Percentiles rank a stretch among this genome's conserved stretches.
Conservation (phyloP, 2,888 invertebrate species). For the Arenicola marina region DNA sequence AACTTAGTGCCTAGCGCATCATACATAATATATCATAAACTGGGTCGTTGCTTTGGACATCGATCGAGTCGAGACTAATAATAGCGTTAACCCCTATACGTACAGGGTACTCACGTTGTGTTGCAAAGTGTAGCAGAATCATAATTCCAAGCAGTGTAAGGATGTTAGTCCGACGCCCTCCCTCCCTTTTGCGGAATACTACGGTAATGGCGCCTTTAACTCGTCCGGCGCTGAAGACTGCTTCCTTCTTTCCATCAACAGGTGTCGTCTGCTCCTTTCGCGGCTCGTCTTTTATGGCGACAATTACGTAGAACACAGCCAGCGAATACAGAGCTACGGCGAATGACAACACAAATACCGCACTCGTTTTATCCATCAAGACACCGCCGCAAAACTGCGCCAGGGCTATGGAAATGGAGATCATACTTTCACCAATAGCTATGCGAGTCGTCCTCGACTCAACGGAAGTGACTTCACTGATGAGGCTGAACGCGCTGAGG, state of each 20-base stretch:
- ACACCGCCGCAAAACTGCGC: conserved; percentile 83
- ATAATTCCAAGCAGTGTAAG: not conserved
- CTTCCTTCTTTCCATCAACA: no score
- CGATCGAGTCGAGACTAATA: no score
- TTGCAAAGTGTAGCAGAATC: no score
- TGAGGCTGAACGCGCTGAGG: conserved; percentile 71
- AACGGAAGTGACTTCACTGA: conserved; percentile 76
- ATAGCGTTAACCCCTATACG: no score
- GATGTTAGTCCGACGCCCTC: conserved; percentile 19
- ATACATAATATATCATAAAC: no score
- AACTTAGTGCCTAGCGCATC: no score
- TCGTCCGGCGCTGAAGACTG: conserved; percentile 14
- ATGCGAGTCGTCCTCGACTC: conserved; percentile 77
- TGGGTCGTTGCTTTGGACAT: no score
- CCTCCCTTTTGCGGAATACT: conserved; percentile 36
- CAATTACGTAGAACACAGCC: conserved; percentile 56
- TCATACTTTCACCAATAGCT: conserved; percentile 80
- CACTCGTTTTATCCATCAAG: conserved; percentile 65
- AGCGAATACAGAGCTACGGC: conserved; percentile 48
- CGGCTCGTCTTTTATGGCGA: conserved; percentile 38
- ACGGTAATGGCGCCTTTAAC: conserved; percentile 33
- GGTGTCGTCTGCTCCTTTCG: not conserved
- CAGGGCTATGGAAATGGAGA: conserved; percentile 80
- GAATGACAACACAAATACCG: conserved; percentile 56
- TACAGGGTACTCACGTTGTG: no score